These are phyloP conservation scores for Nothoprocta perdicaria DNA, from an alignment of 2,113 vertebrate genomes.

Conservation along the genomic window DNA sequence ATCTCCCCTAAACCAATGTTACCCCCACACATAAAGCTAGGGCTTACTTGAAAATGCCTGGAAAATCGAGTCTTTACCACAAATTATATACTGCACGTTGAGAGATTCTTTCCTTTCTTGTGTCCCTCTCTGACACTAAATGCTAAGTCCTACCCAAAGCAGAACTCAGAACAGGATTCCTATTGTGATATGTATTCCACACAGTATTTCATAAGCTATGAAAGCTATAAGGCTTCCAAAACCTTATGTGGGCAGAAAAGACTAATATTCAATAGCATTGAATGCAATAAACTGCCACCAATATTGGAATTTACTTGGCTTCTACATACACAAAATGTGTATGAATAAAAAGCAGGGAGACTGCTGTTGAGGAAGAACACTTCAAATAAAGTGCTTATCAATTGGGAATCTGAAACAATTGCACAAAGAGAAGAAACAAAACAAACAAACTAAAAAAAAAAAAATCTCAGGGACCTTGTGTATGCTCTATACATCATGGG, in stretches of 20 bases:
- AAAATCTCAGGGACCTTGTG: no score
- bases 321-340: background rate
- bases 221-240: no score
- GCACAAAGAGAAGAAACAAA: background rate
- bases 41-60: background rate
- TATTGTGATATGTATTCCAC: no score
- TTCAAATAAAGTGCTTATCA: background rate
- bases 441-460: no score
- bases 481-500: background rate
- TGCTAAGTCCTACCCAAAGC: background rate
- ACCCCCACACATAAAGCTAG: background rate
- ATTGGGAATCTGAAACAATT: background rate
- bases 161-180: no score
- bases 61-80: background rate
- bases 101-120: background rate
- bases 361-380: no score
- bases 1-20: background rate
- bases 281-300: no score
- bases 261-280: no score
- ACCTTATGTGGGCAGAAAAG: no score
- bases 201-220: no score
- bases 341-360: background rate
- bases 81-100: background rate
- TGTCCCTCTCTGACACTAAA: background rate
- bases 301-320: background rate